phyloP scores from a whole-genome alignment of 2,113 vertebrate genomes.

The Tachysurus vachellii region DNA sequence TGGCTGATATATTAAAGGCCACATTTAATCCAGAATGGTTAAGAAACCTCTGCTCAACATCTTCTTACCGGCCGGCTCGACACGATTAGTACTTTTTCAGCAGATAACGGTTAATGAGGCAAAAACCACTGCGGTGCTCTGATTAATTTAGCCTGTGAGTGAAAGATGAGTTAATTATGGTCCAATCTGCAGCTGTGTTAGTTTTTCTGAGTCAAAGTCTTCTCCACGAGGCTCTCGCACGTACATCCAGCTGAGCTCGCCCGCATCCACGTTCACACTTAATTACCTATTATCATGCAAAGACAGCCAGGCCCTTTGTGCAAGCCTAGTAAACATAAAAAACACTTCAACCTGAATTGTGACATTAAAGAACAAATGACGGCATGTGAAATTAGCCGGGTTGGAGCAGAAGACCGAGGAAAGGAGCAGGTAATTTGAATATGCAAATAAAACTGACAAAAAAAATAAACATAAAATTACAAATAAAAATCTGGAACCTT shows the following conservation, averaged over 20 bases:
- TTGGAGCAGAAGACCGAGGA: neutral
- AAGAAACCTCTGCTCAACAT: neutral
- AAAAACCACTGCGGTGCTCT: conserved; percentile 37
- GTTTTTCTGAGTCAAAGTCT: conserved; percentile 27
- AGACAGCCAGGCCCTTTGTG: neutral
- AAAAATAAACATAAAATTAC: neutral
- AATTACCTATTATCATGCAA: conserved; percentile 27
- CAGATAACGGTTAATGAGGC: conserved; percentile 50
- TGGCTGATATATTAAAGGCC: neutral
- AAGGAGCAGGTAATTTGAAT: neutral
- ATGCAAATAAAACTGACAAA: neutral
- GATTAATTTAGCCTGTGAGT: conserved; percentile 42
- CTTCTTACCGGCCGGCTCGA: conserved; percentile 29
- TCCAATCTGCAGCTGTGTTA: conserved; percentile 23
- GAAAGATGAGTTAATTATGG: conserved; percentile 45
- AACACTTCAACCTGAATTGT: conserved; percentile 12
- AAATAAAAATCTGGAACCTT: neutral
- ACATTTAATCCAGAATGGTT: neutral
- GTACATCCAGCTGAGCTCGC: conserved; percentile 4
- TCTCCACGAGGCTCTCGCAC: conserved; percentile 2
- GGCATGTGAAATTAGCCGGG: neutral
- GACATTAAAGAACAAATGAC: neutral
- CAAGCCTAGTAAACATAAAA: conserved; percentile 13
- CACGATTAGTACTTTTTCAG: conserved; percentile 43
- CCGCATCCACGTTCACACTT: neutral